These are phyloP conservation scores for Arnoldichthys spilopterus DNA, from an alignment of 2,797 vertebrate species.

Conservation along the genomic window DNA sequence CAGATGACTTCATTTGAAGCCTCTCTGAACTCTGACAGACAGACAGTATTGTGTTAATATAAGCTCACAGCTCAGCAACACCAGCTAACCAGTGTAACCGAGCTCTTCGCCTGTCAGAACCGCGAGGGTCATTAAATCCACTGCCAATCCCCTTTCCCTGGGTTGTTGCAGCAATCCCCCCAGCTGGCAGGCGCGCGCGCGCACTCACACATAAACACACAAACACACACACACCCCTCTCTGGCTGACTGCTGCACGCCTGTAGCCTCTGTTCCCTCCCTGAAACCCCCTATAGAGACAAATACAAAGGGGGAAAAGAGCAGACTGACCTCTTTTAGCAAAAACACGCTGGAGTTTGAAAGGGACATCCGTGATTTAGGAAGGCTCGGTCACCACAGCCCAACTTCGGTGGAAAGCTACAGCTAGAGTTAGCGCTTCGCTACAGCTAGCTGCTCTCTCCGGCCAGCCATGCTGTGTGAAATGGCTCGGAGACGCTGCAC, in stretches of 20 bases:
- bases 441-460: conserved; percentile 43
- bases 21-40: too few species aligned
- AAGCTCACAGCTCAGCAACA: too few species aligned
- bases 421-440: conserved; percentile 44
- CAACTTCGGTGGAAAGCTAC: conserved; percentile 53
- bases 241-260: too few species aligned
- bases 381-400: conserved; percentile 55
- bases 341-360: conserved; percentile 80
- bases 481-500: too few species aligned
- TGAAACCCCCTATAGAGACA: not conserved
- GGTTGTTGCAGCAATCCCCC: conserved; percentile 16
- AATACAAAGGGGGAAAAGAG: conserved; percentile 32
- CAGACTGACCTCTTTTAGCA: conserved; percentile 79
- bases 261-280: too few species aligned
- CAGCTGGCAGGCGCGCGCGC: too few species aligned
- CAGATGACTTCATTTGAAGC: too few species aligned
- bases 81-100: too few species aligned
- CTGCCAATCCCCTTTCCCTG: too few species aligned
- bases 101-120: not conserved
- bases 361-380: conserved; percentile 76
- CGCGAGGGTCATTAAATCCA: conserved; percentile 64
- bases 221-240: too few species aligned
- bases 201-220: too few species aligned
- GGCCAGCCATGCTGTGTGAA: conserved; percentile 47
- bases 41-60: too few species aligned